A percentile compares a stretch with the other conserved stretches of the same genome.
Evolutionary conservation across 2,113 vertebrate genomes (phyloP).

Genomic region (Piprites chloris): DNA sequence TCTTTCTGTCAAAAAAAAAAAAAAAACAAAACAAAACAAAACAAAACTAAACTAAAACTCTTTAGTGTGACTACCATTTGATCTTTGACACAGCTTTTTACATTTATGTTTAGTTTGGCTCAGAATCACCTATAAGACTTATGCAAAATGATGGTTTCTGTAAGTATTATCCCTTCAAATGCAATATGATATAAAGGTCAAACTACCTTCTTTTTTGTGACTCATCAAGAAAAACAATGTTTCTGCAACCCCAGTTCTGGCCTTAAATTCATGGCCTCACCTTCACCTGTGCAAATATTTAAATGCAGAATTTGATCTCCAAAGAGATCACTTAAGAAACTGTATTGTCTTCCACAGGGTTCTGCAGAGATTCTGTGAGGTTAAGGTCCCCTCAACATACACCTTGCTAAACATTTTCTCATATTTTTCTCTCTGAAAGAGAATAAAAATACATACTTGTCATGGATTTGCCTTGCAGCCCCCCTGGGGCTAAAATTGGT

Average conservation of each 20-base stretch:
- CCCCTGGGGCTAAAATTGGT: too few species aligned
- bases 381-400: not conserved
- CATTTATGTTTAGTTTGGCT: not conserved
- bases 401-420: not conserved
- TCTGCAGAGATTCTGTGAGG: not conserved
- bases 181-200: not conserved
- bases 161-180: not conserved
- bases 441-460: not conserved
- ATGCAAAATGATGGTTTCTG: not conserved
- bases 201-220: not conserved
- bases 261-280: not conserved
- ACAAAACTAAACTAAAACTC: too few species aligned
- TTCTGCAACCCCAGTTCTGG: not conserved
- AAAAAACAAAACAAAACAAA: too few species aligned
- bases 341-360: not conserved
- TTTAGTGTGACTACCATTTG: not conserved
- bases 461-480: too few species aligned
- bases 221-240: not conserved
- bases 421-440: not conserved
- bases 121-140: not conserved
- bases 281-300: slow-evolving; percentile 27
- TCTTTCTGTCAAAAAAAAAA: not conserved
- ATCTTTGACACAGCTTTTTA: not conserved
- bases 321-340: not conserved
- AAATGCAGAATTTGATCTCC: not conserved